Evolutionary conservation across 1,140 invertebrate species (phyloP), one percentile per base, ranked within the genome.

Genomic region (Musca vetustissima): DNA sequence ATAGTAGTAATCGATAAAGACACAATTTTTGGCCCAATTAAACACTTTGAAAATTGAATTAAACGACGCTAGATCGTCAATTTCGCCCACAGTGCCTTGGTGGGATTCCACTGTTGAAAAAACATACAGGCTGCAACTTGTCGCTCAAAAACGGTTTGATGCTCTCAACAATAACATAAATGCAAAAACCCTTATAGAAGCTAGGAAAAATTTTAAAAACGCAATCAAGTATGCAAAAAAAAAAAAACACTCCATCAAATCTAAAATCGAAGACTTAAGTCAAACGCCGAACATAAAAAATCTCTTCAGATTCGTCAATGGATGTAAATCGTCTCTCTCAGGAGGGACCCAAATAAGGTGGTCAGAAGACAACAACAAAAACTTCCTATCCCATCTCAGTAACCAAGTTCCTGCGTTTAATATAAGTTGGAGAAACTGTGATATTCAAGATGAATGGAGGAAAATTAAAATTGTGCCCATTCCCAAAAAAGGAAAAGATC

Each of bases 391-490:
- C 8, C 3, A 9, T 50, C 19, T 66, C 4, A 47, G 22, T 19
- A 21, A 66, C 22, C 64, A 66, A 19, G 43, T 66, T 2, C 64
- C 48, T 43, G 36, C 64, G 3, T 13, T 48, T 8, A 65, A 65
- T 24, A 4, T 14, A 14, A 14, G 15, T 24, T 65, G 28, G 25
- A 21, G 6, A 17, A 15, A 21, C n/a, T 19, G 21, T 21, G 11
- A 22, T 22, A 48, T 49, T 19, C 32, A 9, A 14, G 64, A 65
- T 2, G 14, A 14, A 11, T 65, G 36, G 64, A 21, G 64, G 3
- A 48, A 17, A 8, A 65, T 65, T 21, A 47, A 48, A 48, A 48
- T 65, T 25, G 57, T 48, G 13, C 36, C 64, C n/a, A 65, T 65
- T 2, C 43, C 43, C 4, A 65, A 65, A 65, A 65, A 15, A 48